Base-by-base conservation (phyloP, 2,888 invertebrate species). In the Drosophila algonquin region DNA sequence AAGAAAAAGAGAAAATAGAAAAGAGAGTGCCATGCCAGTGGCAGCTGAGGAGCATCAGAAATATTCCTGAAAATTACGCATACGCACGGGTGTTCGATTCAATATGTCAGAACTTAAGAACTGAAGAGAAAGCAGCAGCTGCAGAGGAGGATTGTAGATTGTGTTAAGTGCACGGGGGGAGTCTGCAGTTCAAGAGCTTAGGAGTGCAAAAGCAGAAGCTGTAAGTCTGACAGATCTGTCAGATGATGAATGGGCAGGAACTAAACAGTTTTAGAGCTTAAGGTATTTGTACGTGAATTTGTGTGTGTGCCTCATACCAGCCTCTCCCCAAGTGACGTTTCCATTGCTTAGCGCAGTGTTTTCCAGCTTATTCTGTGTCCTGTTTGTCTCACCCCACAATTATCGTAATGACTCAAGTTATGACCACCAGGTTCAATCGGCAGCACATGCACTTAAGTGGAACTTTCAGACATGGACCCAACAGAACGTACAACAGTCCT, bases 391-490 rank as follows among this genome's bases (percentile, higher is more conserved):
- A 1, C 71, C 71, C 16, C 60, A 79, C 71, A 79, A 81, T 83
- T 83, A 83, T 86, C 86, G 84, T 80, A 83, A 81, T 65, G 69
- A 77, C 69, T 61, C 61, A 50, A 61, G 55, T 45, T 61, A 61
- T 46, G 60, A 6, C 7, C 14, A 24, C n/a, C 53, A 55, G 48
- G 68, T 63, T 64, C 27, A 30, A 27, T 18, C 5, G 14, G 30
- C 18, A 12, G 14, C 65, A 80, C 81, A 77, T 81, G 77, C 82
- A 86, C 79, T 83, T 81, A 76, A 83, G 63, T 73, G 75, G 58
- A 67, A 40, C 14, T n/a, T n/a, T 40, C n/a, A 40, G 7, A 30
- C 30, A 30, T 1, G 30, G 30, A 30, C 30, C 30, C 30, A 0
- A 8, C 27, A 27, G 27, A 27, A 27, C 2, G 2, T 8, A 30